Percentiles rank a stretch among this genome's conserved stretches.
These are phyloP conservation scores for Arctopsyche grandis DNA, from an alignment of 1,140 invertebrate genomes.

Conservation along the genomic window DNA sequence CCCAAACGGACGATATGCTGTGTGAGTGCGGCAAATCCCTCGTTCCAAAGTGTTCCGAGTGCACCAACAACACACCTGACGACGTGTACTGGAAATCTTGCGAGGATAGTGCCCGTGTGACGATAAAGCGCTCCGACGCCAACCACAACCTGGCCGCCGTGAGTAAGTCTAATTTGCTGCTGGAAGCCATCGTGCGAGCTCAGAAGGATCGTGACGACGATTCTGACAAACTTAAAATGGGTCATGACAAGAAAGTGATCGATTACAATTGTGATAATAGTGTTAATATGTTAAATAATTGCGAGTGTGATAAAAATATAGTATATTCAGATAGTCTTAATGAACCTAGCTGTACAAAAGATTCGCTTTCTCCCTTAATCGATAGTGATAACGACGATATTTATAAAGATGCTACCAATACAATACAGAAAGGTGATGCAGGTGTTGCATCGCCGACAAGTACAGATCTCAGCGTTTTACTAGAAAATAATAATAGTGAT, in stretches of 20 bases:
- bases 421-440: background rate
- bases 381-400: conserved; percentile 26
- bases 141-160: conserved; percentile 59
- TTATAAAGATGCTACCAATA: background rate
- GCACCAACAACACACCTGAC: conserved; percentile 57
- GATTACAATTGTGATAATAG: conserved; percentile 65
- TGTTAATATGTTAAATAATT: conserved; percentile 58
- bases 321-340: conserved; percentile 46
- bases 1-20: conserved; percentile 61
- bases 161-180: conserved; percentile 45
- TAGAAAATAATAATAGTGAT: background rate
- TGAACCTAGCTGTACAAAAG: conserved; percentile 42
- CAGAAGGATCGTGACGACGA: background rate
- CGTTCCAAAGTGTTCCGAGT: conserved; percentile 57
- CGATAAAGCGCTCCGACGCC: conserved; percentile 58
- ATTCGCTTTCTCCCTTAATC: conserved; percentile 42
- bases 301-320: conserved; percentile 59
- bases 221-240: background rate
- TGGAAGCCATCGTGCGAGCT: conserved; percentile 50
- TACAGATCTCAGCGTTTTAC: conserved; percentile 40
- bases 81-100: background rate
- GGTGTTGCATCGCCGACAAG: background rate
- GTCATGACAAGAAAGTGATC: conserved; percentile 46
- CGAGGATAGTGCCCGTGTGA: background rate
- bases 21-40: conserved; percentile 61